Evolutionary conservation across 1,140 invertebrate genomes (phyloP).

Genomic region (Brachionus plicatilis): DNA sequence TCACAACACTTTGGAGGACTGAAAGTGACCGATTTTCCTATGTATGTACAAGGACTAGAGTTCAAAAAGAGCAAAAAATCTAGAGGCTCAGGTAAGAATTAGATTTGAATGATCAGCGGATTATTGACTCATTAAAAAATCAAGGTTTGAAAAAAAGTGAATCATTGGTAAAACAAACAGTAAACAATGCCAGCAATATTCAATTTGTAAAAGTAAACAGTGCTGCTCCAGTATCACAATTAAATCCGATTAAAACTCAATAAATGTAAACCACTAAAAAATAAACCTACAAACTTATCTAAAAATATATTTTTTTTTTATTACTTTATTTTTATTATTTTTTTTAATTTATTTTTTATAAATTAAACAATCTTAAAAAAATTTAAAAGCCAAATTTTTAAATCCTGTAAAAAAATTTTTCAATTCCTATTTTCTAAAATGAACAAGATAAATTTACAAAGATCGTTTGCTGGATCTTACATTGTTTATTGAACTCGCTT

Average conservation of each 20-base stretch:
- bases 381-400: background rate
- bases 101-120: background rate
- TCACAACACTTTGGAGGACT: conserved; percentile 21
- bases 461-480: background rate
- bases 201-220: conserved; percentile 37
- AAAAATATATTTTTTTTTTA: background rate
- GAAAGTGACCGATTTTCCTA: conserved; percentile 35
- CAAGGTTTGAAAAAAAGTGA: background rate
- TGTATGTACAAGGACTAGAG: conserved; percentile 40
- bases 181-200: conserved; percentile 25
- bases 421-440: background rate
- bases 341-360: background rate
- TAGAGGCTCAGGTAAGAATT: background rate
- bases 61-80: background rate
- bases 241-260: conserved; percentile 19
- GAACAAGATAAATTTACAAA: background rate
- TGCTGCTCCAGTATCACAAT: background rate
- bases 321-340: background rate
- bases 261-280: background rate
- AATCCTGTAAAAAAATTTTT: background rate
- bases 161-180: conserved; percentile 1
- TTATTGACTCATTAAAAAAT: background rate
- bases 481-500: background rate
- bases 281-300: background rate
- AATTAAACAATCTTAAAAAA: background rate